phyloP scores from a whole-genome alignment of 1,140 invertebrate genomes.

The Papilio xuthus region DNA sequence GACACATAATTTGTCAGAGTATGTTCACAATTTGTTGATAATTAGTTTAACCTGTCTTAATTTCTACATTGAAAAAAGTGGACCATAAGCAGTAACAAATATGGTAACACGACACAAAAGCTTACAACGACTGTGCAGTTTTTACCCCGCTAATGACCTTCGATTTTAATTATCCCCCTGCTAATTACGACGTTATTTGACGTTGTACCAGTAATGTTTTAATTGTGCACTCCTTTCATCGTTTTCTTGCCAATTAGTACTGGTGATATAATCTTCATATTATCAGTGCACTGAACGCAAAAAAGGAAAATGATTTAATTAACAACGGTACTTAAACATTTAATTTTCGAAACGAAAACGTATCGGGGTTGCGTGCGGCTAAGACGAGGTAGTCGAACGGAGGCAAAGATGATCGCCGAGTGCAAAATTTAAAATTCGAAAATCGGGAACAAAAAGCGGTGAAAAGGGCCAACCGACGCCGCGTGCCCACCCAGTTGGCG shows the following conservation, averaged over 20 bases:
- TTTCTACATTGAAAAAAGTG: background rate
- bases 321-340: slow-evolving; percentile 40
- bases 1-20: background rate
- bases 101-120: slow-evolving; percentile 28
- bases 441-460: slow-evolving; percentile 66
- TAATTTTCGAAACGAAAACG: slow-evolving; percentile 46
- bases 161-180: slow-evolving; percentile 70
- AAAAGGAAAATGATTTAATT: slow-evolving; percentile 51
- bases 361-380: slow-evolving; percentile 54
- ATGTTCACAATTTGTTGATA: slow-evolving; percentile 3
- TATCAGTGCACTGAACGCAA: slow-evolving; percentile 45
- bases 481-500: slow-evolving; percentile 74
- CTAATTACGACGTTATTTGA: slow-evolving; percentile 76
- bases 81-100: slow-evolving; percentile 11
- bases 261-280: slow-evolving; percentile 63
- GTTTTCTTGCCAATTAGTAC: slow-evolving; percentile 63
- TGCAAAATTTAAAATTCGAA: slow-evolving; percentile 68
- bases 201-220: slow-evolving; percentile 73
- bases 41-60: slow-evolving; percentile 19
- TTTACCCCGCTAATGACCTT: slow-evolving; percentile 71
- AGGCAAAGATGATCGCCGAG: slow-evolving; percentile 59
- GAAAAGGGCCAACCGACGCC: slow-evolving; percentile 65
- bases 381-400: slow-evolving; percentile 46
- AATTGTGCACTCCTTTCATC: slow-evolving; percentile 69
- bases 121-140: slow-evolving; percentile 40